A percentile compares a stretch with the other conserved stretches of the same genome.
phyloP scores from a whole-genome alignment of 2,797 vertebrate genomes.

The Enteromius afrohamiltoni region DNA sequence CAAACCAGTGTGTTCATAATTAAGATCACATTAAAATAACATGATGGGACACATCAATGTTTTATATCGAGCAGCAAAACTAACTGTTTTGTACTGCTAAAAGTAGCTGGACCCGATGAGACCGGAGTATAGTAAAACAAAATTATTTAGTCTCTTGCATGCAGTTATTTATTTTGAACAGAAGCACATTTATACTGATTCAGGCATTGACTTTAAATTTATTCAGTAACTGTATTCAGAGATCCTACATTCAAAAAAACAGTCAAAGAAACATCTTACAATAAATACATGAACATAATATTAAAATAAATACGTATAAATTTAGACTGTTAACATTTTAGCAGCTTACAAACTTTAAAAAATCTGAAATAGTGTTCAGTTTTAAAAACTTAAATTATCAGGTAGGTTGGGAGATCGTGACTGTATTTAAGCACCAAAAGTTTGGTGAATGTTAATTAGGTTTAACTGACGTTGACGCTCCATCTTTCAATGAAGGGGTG shows the following conservation, averaged over 20 bases:
- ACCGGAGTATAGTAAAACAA: neutral
- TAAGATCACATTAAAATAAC: too few relatives aligned
- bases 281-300: conserved; percentile 33
- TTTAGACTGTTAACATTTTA: conserved; percentile 20
- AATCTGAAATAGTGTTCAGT: neutral
- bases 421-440: neutral
- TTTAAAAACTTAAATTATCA: neutral
- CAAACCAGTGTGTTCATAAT: too few relatives aligned
- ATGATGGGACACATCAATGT: too few relatives aligned
- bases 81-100: too few relatives aligned
- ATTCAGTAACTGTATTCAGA: neutral
- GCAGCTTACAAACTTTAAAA: neutral
- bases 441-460: neutral
- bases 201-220: neutral
- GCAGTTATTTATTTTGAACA: conserved; percentile 3
- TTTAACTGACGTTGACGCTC: neutral
- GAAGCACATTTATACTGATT: conserved; percentile 19
- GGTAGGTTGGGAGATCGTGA: neutral
- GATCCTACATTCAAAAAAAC: conserved; percentile 1
- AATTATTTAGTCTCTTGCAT: too few relatives aligned
- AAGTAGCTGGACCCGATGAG: too few relatives aligned
- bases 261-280: conserved; percentile 4
- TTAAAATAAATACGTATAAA: conserved; percentile 17
- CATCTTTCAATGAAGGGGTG: neutral
- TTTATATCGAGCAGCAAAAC: too few relatives aligned